Base-by-base conservation (phyloP, 1,140 invertebrate species). In the Pachypsylla venusta region DNA sequence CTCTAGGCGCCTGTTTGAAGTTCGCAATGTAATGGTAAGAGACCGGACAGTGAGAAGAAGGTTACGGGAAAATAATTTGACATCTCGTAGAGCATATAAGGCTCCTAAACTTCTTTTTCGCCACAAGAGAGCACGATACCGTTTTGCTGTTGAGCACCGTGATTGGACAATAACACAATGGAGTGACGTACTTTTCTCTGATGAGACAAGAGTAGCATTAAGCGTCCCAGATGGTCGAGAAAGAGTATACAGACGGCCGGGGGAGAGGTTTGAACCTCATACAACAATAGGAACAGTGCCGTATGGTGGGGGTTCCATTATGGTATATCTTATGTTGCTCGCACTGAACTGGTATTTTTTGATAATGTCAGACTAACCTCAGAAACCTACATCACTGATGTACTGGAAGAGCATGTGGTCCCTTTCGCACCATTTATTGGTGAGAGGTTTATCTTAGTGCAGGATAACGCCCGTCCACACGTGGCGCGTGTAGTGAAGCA, bases 401-500 rank as follows among this genome's bases (percentile, higher is more conserved):
- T 57, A 20, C n/a, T 57, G 20, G 12, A 57, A 57, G 56, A 57
- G 24, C 39, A 16, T 59, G 57, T 56, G 20, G 30, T 16, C 16
- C 48, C 57, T 10, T 59, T 14, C 20, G 48, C 24, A 19, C 22
- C 25, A 25, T 54, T 54, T 25, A 20, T 24, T 55, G 57, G 53
- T 10, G 22, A 13, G 7, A 56, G n/a, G 7, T 13, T 59, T 26
- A 58, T 61, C 27, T 26, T 62, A 16, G 19, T 60, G 1, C 54
- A 62, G 16, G 64, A 70, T 61, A 69, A 67, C 54, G 65, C 63
- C 54, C 64, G 62, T 16, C 62, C 62, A 42, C 64, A 70, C 56
- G 58, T 57, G 26, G 66, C 64, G 53, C 7, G 59, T 1, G 53
- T 13, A n/a, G 40, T 55, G 20, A 55, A 14, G n/a, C 5, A 16